Evolutionary conservation across 1,140 invertebrate species (phyloP).

Genomic region (Elymnias hypermnestra): DNA sequence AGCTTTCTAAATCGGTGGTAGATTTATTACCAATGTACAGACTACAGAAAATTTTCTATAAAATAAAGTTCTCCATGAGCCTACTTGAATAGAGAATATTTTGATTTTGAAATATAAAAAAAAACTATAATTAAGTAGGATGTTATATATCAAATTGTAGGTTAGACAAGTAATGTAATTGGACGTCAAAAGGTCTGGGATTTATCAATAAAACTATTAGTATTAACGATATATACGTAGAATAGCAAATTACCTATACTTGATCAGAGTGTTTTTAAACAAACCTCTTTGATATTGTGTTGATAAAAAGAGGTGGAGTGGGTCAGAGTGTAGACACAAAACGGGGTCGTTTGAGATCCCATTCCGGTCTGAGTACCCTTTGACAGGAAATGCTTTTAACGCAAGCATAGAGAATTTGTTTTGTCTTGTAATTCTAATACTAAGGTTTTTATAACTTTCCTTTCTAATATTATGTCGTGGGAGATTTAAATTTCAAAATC

Average conservation of each 20-base stretch:
- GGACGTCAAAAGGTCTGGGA: slow-evolving; percentile 12
- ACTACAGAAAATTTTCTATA: not conserved
- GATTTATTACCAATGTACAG: not conserved
- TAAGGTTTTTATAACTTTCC: no score
- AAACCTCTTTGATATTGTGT: slow-evolving; percentile 32
- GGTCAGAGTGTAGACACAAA: slow-evolving; percentile 26
- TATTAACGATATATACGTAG: slow-evolving; percentile 33
- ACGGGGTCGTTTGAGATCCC: slow-evolving; percentile 21
- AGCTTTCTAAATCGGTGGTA: not conserved
- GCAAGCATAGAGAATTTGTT: slow-evolving; percentile 7
- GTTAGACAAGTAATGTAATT: slow-evolving; percentile 13
- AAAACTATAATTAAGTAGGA: no score
- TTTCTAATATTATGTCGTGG: no score
- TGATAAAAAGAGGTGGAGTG: slow-evolving; percentile 19
- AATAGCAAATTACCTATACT: slow-evolving; percentile 17
- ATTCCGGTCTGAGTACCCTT: slow-evolving; percentile 21
- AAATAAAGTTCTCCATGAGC: not conserved
- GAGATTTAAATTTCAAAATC: no score
- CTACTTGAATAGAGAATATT: no score
- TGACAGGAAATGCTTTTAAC: slow-evolving; percentile 24
- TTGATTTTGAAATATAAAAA: no score
- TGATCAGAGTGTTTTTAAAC: slow-evolving; percentile 30
- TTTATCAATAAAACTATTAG: slow-evolving; percentile 31
- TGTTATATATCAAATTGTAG: no score
- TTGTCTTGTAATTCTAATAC: no score